Percentiles rank a stretch among this genome's conserved stretches.
phyloP scores from a whole-genome alignment of 1,140 invertebrate genomes.

The Brachystomella parvula region DNA sequence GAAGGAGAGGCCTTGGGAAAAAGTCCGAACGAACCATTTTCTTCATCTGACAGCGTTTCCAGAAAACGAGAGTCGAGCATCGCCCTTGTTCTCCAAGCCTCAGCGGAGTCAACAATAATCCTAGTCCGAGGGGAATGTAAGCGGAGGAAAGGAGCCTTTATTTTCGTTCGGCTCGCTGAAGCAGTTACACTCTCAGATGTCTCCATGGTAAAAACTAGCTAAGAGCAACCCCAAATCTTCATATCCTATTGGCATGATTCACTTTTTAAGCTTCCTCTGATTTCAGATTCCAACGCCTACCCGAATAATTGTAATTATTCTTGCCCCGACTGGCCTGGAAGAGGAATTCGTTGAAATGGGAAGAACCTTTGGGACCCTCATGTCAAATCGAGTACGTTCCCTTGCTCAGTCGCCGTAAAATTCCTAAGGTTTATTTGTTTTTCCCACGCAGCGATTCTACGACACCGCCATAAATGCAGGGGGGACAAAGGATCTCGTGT shows the following conservation, averaged over 20 bases:
- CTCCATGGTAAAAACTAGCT: slow-evolving; percentile 56
- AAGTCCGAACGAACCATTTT: slow-evolving; percentile 64
- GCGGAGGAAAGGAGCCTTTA: slow-evolving; percentile 77
- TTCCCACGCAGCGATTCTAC: slow-evolving; percentile 63
- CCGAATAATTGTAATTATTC: slow-evolving; percentile 82
- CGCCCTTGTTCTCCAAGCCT: background rate
- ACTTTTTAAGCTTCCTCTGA: background rate
- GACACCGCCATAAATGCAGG: slow-evolving; percentile 82
- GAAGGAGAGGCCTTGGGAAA: slow-evolving; percentile 61
- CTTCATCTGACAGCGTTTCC: slow-evolving; percentile 70
- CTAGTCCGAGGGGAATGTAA: slow-evolving; percentile 84
- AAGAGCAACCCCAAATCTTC: too few species aligned
- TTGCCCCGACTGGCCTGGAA: slow-evolving; percentile 69
- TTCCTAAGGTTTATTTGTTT: background rate
- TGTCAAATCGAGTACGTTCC: slow-evolving; percentile 71
- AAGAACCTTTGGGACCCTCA: slow-evolving; percentile 85
- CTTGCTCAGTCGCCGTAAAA: background rate
- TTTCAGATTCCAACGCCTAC: slow-evolving; percentile 65
- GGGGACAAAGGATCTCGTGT: slow-evolving; percentile 70
- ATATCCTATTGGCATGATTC: too few species aligned
- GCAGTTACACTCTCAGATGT: slow-evolving; percentile 74
- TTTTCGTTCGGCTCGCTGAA: slow-evolving; percentile 80
- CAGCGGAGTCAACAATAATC: slow-evolving; percentile 73
- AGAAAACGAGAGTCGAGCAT: slow-evolving; percentile 45
- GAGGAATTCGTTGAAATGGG: slow-evolving; percentile 93